Conservation (phyloP, 2,888 invertebrate genomes). For the Acrobasis consociella region DNA sequence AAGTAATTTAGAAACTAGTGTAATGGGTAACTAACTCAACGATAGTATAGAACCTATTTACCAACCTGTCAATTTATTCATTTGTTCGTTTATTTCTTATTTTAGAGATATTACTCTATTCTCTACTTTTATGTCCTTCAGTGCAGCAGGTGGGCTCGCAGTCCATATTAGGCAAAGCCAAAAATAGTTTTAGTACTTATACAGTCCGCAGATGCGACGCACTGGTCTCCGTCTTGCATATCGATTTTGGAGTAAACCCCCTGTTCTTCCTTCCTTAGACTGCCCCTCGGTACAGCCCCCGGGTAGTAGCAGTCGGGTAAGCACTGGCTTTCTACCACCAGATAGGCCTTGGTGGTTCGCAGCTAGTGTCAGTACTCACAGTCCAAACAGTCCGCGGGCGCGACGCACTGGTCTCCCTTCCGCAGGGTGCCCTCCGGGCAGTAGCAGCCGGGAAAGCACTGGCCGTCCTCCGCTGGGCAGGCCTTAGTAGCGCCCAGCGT, state of each 20-base stretch:
- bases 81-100: too few species aligned
- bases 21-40: too few species aligned
- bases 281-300: constrained; percentile 62
- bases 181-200: background rate
- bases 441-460: constrained; percentile 92
- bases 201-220: constrained; percentile 78
- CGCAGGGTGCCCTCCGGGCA: constrained; percentile 88
- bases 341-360: constrained; percentile 29
- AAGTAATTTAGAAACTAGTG: too few species aligned
- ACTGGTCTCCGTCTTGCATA: constrained; percentile 84
- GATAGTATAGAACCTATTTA: too few species aligned
- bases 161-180: too few species aligned
- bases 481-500: constrained; percentile 66
- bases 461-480: constrained; percentile 85
- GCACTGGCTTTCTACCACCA: constrained; percentile 72
- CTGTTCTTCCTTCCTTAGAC: too few species aligned
- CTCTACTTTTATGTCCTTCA: too few species aligned
- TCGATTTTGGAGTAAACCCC: too few species aligned
- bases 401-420: constrained; percentile 86
- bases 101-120: too few species aligned
- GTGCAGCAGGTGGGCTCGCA: too few species aligned
- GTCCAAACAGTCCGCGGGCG: constrained; percentile 88
- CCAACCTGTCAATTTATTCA: too few species aligned
- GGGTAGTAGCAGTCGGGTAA: constrained; percentile 79
- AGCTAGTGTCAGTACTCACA: constrained; percentile 77